Conservation (phyloP, 2,888 invertebrate genomes). For the Andrena chrysosceles region DNA sequence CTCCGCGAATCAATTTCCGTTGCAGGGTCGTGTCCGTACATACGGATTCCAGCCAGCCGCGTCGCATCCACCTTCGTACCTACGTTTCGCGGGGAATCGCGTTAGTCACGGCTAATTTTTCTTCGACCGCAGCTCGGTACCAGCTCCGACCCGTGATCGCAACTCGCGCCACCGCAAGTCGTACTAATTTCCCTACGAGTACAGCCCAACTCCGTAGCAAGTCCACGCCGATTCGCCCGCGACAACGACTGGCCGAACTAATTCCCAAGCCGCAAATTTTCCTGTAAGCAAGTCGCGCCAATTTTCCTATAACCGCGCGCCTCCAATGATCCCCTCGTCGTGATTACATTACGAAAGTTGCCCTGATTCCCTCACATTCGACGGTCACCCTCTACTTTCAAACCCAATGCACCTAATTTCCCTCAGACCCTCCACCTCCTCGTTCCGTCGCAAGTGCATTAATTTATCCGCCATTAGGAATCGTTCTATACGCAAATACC, state of each 20-base stretch:
- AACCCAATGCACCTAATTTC: too few species aligned
- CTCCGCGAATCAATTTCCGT: neutral
- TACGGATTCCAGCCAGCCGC: slow-evolving; percentile 2
- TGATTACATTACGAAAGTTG: slow-evolving; percentile 8
- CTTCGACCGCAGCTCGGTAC: slow-evolving; percentile 16
- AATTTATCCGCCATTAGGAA: neutral
- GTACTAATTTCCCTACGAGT: slow-evolving; percentile 44
- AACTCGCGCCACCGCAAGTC: slow-evolving; percentile 43
- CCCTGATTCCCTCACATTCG: neutral
- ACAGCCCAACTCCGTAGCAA: slow-evolving; percentile 33
- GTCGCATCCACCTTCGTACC: neutral
- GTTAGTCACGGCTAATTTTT: slow-evolving; percentile 44
- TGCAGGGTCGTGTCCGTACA: neutral
- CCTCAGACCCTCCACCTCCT: too few species aligned
- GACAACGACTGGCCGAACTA: slow-evolving; percentile 35
- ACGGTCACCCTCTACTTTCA: too few species aligned
- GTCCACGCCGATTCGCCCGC: slow-evolving; percentile 29
- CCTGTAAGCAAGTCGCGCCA: slow-evolving; percentile 41
- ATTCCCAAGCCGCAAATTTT: slow-evolving; percentile 48
- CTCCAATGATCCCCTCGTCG: slow-evolving; percentile 18
- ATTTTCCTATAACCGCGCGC: slow-evolving; percentile 34
- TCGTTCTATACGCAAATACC: neutral
- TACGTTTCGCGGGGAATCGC: neutral
- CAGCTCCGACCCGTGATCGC: slow-evolving; percentile 13
- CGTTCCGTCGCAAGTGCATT: too few species aligned